Percentiles rank a stretch among this genome's conserved stretches.
These are phyloP conservation scores for Pteria penguin DNA, from an alignment of 2,888 invertebrate species.

Conservation along the genomic window DNA sequence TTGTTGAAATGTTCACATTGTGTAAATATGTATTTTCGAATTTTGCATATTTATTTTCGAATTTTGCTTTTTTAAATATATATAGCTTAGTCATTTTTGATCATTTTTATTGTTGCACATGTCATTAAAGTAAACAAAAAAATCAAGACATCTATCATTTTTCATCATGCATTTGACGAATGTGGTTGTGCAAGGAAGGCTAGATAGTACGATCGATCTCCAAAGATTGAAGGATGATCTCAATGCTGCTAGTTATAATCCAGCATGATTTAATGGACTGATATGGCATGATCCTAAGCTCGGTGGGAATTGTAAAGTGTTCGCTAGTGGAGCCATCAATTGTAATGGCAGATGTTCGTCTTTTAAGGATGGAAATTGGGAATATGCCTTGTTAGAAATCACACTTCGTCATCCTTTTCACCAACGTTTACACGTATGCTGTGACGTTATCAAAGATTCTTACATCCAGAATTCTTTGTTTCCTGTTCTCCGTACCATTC, in stretches of 20 bases:
- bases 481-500: neutral
- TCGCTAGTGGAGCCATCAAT: slow-evolving; percentile 14
- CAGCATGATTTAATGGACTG: neutral
- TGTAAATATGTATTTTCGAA: neutral
- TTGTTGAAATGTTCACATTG: neutral
- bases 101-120: neutral
- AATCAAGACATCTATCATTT: neutral
- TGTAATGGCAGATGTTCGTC: slow-evolving; percentile 7
- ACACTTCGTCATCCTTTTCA: neutral
- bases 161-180: slow-evolving; percentile 18
- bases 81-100: neutral
- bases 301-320: slow-evolving; percentile 15
- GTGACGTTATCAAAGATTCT: neutral
- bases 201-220: neutral
- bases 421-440: neutral
- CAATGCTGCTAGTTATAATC: slow-evolving; percentile 9
- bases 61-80: too few species aligned
- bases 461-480: neutral
- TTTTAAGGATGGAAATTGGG: neutral
- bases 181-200: slow-evolving; percentile 1
- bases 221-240: neutral
- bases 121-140: neutral
- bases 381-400: neutral
- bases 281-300: slow-evolving; percentile 23
- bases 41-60: too few species aligned